A percentile compares a stretch with the other conserved stretches of the same genome.
phyloP scores from a whole-genome alignment of 2,113 vertebrate species.

The Erinaceus europaeus region DNA sequence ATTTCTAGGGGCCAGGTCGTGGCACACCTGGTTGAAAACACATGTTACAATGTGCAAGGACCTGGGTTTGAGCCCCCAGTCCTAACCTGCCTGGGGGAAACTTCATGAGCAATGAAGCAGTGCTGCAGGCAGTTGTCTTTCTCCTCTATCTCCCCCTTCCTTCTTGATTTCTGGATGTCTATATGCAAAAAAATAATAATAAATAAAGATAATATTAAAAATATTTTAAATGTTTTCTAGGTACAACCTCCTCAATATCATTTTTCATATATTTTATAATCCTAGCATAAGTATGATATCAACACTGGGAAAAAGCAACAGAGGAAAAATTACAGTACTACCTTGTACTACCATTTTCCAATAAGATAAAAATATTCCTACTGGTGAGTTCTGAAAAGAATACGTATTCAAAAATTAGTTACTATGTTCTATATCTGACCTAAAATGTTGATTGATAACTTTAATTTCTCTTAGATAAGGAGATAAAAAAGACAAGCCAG shows the following conservation, averaged over 20 bases:
- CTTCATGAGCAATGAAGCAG: too few species aligned
- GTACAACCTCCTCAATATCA: not conserved
- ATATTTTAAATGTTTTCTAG: too few species aligned
- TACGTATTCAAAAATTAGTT: not conserved
- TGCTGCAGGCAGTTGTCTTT: too few species aligned
- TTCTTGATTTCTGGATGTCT: too few species aligned
- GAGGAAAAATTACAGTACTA: not conserved
- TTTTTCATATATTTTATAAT: not conserved
- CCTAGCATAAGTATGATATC: not conserved
- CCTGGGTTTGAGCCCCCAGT: too few species aligned
- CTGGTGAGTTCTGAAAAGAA: not conserved
- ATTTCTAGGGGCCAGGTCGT: too few species aligned
- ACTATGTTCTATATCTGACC: not conserved
- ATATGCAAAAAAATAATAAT: too few species aligned
- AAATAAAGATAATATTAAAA: too few species aligned
- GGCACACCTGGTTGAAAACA: too few species aligned
- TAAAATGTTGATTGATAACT: not conserved
- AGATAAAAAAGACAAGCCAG: not conserved
- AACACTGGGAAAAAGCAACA: not conserved
- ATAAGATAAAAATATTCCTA: not conserved
- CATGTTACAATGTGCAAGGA: too few species aligned
- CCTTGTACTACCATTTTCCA: not conserved
- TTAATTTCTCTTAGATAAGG: constrained; percentile 3
- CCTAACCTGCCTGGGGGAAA: too few species aligned
- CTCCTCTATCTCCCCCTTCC: too few species aligned